Conservation (phyloP, 2,797 vertebrate species). For the Amphiprion clarkii region DNA sequence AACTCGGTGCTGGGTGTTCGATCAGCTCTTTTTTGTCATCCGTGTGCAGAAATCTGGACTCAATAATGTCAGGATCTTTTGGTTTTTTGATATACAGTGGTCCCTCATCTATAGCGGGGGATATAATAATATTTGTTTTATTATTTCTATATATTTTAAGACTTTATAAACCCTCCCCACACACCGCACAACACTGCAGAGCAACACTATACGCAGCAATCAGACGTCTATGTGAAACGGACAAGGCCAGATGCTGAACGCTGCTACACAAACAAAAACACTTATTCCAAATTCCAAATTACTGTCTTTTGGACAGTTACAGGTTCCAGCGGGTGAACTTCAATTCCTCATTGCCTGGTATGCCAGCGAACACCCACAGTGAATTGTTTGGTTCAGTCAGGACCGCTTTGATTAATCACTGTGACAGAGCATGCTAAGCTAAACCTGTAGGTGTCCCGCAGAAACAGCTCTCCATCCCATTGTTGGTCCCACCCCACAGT, state of each 20-base stretch:
- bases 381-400: constrained; percentile 28
- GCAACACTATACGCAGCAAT: too few species aligned
- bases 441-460: constrained; percentile 31
- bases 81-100: constrained; percentile 9
- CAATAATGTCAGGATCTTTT: neutral
- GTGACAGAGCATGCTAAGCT: constrained; percentile 42
- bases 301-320: too few species aligned
- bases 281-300: too few species aligned
- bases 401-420: constrained; percentile 54
- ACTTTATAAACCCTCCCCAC: too few species aligned
- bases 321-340: too few species aligned
- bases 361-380: constrained; percentile 7
- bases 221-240: too few species aligned
- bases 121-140: too few species aligned
- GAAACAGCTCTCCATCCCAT: constrained; percentile 20
- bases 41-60: constrained; percentile 11
- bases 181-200: too few species aligned
- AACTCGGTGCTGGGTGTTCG: neutral
- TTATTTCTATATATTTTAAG: too few species aligned
- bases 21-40: neutral
- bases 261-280: too few species aligned
- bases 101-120: neutral
- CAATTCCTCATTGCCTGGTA: too few species aligned
- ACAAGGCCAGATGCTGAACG: too few species aligned
- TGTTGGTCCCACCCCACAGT: constrained; percentile 39